These are phyloP conservation scores for Cygnus olor DNA, from an alignment of 2,797 vertebrate genomes.

Conservation along the genomic window DNA sequence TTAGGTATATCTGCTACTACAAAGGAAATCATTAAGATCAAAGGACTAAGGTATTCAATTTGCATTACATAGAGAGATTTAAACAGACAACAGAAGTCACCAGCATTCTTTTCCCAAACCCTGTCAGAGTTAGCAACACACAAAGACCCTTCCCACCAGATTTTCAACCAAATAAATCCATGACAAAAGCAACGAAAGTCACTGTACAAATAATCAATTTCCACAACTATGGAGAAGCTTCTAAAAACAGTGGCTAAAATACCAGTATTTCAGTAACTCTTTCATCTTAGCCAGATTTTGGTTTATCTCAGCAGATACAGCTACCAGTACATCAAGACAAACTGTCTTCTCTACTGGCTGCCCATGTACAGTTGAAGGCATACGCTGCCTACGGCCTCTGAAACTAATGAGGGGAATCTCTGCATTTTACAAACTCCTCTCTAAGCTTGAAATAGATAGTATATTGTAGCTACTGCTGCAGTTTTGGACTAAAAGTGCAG, in stretches of 20 bases:
- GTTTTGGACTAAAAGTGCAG: background rate
- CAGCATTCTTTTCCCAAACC: background rate
- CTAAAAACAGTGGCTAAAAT: background rate
- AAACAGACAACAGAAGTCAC: background rate
- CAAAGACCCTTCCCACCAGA: background rate
- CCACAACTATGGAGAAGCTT: background rate
- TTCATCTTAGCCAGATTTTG: background rate
- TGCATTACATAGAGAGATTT: background rate
- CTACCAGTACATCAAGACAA: background rate
- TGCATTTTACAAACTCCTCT: background rate
- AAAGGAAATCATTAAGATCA: conserved; percentile 24
- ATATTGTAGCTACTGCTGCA: background rate
- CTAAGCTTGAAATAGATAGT: background rate
- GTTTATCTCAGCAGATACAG: background rate
- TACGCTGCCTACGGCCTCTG: background rate
- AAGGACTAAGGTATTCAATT: conserved; percentile 10
- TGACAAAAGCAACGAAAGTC: background rate
- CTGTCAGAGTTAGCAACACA: background rate
- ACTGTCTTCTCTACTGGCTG: background rate
- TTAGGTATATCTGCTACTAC: background rate
- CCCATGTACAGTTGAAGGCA: no score
- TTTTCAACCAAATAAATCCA: background rate
- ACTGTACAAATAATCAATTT: background rate
- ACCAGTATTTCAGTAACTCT: background rate
- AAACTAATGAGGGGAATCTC: background rate